phyloP scores from a whole-genome alignment of 2,797 vertebrate species.

The Cryptoprocta ferox region DNA sequence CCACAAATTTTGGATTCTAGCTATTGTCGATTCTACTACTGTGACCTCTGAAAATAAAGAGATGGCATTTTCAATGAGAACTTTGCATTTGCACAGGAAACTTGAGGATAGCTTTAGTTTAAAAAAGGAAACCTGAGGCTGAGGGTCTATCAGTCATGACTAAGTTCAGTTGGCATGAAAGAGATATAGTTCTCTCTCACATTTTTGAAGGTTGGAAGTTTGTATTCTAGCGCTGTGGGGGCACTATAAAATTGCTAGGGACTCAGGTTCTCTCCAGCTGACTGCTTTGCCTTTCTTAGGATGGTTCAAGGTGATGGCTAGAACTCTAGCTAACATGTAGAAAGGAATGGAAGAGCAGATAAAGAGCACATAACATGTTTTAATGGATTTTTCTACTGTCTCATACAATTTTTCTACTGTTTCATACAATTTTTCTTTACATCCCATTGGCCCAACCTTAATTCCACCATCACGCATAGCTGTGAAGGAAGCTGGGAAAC shows the following conservation, averaged over 20 bases:
- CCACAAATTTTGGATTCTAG: background rate
- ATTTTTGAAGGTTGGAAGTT: background rate
- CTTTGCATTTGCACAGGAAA: background rate
- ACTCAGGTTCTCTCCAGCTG: background rate
- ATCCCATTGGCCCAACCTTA: background rate
- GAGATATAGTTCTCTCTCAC: background rate
- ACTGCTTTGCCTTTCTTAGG: background rate
- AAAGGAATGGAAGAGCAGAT: background rate
- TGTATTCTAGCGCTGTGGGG: background rate
- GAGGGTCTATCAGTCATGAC: background rate
- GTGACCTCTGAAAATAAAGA: background rate
- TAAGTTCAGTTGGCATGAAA: background rate
- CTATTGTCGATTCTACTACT: background rate
- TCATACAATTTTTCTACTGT: background rate
- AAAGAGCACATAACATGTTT: background rate
- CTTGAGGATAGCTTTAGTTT: background rate
- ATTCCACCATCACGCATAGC: background rate
- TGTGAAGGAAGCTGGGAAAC: background rate
- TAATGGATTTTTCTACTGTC: background rate
- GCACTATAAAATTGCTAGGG: background rate
- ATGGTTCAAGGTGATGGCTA: background rate
- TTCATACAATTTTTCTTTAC: background rate
- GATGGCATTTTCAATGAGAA: background rate
- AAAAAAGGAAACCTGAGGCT: background rate
- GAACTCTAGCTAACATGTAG: background rate